phyloP scores from a whole-genome alignment of 23 tunicate species.

The Phallusia fumigata region DNA sequence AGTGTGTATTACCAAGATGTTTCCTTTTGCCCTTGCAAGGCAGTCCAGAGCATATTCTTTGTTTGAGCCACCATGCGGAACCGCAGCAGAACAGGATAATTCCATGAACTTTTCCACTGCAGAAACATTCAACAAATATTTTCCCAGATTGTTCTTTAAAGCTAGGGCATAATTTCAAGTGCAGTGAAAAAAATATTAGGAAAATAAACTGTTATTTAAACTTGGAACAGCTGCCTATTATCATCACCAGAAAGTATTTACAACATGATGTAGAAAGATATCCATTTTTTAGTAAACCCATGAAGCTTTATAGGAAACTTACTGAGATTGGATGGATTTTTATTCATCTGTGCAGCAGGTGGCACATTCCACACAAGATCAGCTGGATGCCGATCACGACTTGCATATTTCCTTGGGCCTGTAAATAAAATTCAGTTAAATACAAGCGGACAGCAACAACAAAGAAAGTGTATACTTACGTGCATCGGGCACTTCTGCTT shows the following conservation, averaged over 20 bases:
- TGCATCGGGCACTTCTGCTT: conserved; percentile 60
- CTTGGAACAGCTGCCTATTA: neutral
- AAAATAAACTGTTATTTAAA: neutral
- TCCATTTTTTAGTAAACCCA: no score
- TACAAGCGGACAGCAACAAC: neutral
- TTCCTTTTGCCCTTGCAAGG: conserved; percentile 52
- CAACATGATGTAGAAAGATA: no score
- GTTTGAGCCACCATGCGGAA: conserved; percentile 80
- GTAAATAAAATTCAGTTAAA: neutral
- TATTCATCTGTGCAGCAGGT: neutral
- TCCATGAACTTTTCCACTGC: conserved; percentile 83
- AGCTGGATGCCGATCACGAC: conserved; percentile 54
- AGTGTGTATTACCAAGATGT: conserved; percentile 56
- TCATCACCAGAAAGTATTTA: no score
- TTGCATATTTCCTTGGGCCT: conserved; percentile 30
- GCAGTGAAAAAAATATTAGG: no score
- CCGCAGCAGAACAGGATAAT: conserved; percentile 88
- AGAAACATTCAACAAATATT: no score
- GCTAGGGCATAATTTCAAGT: no score
- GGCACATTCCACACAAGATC: conserved; percentile 62
- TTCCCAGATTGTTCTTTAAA: no score
- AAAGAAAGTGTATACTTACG: conserved; percentile 41
- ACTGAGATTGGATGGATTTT: conserved; percentile 32
- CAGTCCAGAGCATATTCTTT: conserved; percentile 88
- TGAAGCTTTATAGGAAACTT: no score